A percentile compares a stretch with the other conserved stretches of the same genome.
phyloP scores from a whole-genome alignment of 2,888 invertebrate species.

The Caenorhabditis japonica region DNA sequence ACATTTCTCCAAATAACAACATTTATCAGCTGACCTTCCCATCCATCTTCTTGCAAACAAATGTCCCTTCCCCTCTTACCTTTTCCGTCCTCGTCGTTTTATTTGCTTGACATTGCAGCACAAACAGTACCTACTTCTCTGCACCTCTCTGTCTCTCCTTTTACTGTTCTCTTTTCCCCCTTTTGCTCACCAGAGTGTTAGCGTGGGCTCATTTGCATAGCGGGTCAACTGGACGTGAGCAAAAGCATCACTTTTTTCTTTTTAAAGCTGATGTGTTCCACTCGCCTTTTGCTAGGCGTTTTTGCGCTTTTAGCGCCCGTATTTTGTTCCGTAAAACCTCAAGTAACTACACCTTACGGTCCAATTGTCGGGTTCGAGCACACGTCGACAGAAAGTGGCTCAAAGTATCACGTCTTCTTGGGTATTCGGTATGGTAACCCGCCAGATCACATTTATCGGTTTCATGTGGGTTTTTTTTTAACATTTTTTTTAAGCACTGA shows the following conservation, averaged over 20 bases:
- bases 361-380: conserved; percentile 53
- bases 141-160: conserved; percentile 7
- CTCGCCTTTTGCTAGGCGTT: conserved; percentile 13
- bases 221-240: conserved; percentile 24
- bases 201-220: conserved; percentile 31
- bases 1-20: background rate
- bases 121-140: conserved; percentile 18
- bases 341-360: conserved; percentile 42
- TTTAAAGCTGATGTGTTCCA: conserved; percentile 34
- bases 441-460: conserved; percentile 62
- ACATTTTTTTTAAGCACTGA: too few species aligned
- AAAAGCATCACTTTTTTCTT: conserved; percentile 10
- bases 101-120: conserved; percentile 23
- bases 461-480: conserved; percentile 59
- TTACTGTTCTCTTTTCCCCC: conserved; percentile 2
- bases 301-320: background rate
- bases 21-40: background rate
- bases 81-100: conserved; percentile 14
- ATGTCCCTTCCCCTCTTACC: conserved; percentile 26
- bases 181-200: conserved; percentile 18
- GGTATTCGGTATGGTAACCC: conserved; percentile 66
- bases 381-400: conserved; percentile 27
- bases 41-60: conserved; percentile 20
- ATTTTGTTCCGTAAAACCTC: conserved; percentile 31
- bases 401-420: conserved; percentile 56